Evolutionary conservation across 2,888 invertebrate genomes (phyloP).

Genomic region (Aspidapion aeneum): DNA sequence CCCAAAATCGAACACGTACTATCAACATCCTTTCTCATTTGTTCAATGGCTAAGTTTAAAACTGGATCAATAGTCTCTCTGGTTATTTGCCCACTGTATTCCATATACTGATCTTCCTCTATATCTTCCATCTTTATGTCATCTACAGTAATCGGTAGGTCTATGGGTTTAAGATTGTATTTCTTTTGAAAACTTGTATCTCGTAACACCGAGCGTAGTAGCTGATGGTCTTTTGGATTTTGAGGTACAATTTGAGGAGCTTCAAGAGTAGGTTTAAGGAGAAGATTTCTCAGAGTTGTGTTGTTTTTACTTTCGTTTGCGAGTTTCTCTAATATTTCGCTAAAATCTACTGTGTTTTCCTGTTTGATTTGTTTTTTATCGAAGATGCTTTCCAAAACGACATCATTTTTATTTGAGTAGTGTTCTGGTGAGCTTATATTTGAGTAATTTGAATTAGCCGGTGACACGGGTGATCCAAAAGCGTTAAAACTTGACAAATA

Average conservation of each 20-base stretch:
- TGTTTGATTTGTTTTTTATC: constrained; percentile 48
- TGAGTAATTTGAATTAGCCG: constrained; percentile 34
- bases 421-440: constrained; percentile 34
- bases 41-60: constrained; percentile 80
- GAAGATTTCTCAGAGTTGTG: constrained; percentile 35
- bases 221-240: constrained; percentile 64
- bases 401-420: constrained; percentile 27
- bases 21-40: constrained; percentile 81
- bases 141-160: constrained; percentile 55
- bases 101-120: constrained; percentile 47
- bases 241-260: constrained; percentile 31
- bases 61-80: constrained; percentile 80
- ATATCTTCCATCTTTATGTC: constrained; percentile 66
- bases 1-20: constrained; percentile 80
- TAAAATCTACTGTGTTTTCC: constrained; percentile 61
- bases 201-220: constrained; percentile 75
- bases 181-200: constrained; percentile 84
- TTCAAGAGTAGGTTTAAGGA: constrained; percentile 26
- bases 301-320: constrained; percentile 34
- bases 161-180: constrained; percentile 77
- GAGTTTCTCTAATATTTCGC: constrained; percentile 57
- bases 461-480: constrained; percentile 51
- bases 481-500: constrained; percentile 41
- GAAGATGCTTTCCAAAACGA: constrained; percentile 39
- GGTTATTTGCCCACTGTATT: constrained; percentile 54